Conservation (phyloP, 2,797 vertebrate genomes). For the Galaxias olidus region DNA sequence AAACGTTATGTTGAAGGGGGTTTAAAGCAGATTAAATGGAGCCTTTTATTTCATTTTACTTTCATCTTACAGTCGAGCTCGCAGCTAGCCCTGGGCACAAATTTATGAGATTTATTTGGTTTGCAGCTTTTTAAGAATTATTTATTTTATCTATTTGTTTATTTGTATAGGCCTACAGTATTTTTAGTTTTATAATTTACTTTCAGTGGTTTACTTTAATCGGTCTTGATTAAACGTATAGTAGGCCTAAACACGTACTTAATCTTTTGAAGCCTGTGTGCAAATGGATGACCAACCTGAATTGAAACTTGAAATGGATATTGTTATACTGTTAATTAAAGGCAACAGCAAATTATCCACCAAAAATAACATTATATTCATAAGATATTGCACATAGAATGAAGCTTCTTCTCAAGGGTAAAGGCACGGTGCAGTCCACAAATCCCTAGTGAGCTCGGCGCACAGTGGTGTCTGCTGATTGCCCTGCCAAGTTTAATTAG, state of each 20-base stretch:
- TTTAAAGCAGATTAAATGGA: slow-evolving; percentile 99
- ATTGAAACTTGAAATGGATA: no score
- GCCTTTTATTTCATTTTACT: slow-evolving; percentile 98
- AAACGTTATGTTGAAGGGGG: slow-evolving; percentile 93
- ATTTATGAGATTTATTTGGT: slow-evolving; percentile 82
- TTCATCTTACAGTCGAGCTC: slow-evolving; percentile 97
- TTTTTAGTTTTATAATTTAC: slow-evolving; percentile 40
- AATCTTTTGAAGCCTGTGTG: background rate
- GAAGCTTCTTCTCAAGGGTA: no score
- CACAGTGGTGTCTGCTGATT: slow-evolving; percentile 43
- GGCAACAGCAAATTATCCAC: no score
- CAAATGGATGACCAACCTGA: no score
- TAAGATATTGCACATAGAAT: no score
- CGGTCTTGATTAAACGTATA: slow-evolving; percentile 41
- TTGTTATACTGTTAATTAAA: no score
- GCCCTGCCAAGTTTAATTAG: slow-evolving; percentile 63
- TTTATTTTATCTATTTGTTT: slow-evolving; percentile 77
- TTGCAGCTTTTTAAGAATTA: slow-evolving; percentile 76
- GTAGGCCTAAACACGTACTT: slow-evolving; percentile 30
- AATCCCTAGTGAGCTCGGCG: background rate
- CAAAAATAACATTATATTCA: no score
- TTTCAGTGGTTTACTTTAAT: slow-evolving; percentile 61
- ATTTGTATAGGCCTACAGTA: slow-evolving; percentile 55
- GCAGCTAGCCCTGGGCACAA: slow-evolving; percentile 90
- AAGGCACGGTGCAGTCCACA: no score